A percentile compares a stretch with the other conserved stretches of the same genome.
These are phyloP conservation scores for Parnassius orleans DNA, from an alignment of 2,888 invertebrate species.

Conservation along the genomic window DNA sequence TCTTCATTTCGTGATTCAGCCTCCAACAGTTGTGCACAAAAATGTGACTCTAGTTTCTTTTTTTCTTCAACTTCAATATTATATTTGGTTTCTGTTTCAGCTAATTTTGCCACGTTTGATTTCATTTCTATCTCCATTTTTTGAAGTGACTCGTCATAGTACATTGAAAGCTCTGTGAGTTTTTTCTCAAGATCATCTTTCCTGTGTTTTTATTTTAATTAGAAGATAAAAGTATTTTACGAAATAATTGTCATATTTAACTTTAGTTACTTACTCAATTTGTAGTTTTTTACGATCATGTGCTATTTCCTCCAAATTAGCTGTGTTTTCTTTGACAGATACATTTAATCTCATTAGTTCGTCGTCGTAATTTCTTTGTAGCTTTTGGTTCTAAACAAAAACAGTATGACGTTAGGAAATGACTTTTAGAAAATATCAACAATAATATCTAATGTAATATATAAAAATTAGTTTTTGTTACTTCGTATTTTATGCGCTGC, in stretches of 20 bases:
- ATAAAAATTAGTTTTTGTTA: too few relatives aligned
- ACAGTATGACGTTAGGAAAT: not conserved
- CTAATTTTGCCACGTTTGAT: conserved; percentile 46
- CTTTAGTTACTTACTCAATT: conserved; percentile 51
- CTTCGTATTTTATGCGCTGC: too few relatives aligned
- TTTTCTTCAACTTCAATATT: conserved; percentile 50
- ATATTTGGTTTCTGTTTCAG: conserved; percentile 58
- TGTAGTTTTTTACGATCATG: conserved; percentile 60
- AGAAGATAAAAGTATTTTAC: not conserved
- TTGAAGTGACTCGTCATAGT: conserved; percentile 56
- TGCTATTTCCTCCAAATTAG: conserved; percentile 61
- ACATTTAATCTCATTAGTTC: conserved; percentile 59
- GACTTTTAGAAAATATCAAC: too few relatives aligned
- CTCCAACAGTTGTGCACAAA: conserved; percentile 46
- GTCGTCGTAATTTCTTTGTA: conserved; percentile 57
- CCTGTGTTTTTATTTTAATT: conserved; percentile 39
- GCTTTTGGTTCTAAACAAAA: conserved; percentile 51
- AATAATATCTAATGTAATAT: too few relatives aligned
- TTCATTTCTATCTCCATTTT: conserved; percentile 53
- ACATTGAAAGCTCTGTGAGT: conserved; percentile 50
- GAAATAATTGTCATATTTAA: not conserved
- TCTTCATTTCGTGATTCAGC: conserved; percentile 48
- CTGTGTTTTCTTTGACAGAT: conserved; percentile 58
- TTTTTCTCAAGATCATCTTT: conserved; percentile 64
- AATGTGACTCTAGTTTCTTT: conserved; percentile 43